Conservation (phyloP, 2,113 vertebrate genomes). For the Sigmodon hispidus region DNA sequence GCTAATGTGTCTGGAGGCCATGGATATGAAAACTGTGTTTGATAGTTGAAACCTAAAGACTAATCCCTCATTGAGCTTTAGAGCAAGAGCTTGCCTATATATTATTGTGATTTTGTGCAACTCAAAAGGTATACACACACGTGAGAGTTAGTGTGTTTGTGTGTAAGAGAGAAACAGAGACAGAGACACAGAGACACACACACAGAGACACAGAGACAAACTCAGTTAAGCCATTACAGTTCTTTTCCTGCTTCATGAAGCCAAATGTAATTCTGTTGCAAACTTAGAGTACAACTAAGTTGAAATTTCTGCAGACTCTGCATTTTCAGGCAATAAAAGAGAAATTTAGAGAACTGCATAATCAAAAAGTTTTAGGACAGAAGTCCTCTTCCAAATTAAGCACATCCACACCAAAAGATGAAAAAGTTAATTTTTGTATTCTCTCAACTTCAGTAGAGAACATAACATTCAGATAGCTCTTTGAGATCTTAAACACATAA, state of each 20-base stretch:
- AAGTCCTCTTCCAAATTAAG: conserved; percentile 19
- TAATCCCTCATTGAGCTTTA: background rate
- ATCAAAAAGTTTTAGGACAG: background rate
- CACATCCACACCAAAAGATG: background rate
- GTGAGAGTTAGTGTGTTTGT: no score
- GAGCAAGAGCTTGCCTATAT: background rate
- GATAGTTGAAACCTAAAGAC: accelerated
- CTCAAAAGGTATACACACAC: background rate
- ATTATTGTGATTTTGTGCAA: background rate
- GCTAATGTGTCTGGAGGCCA: background rate
- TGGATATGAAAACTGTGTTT: background rate
- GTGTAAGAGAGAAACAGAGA: background rate
- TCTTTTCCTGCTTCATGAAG: conserved; percentile 9
- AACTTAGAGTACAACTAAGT: background rate
- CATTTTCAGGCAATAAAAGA: background rate
- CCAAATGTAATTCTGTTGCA: conserved; percentile 24
- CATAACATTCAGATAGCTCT: background rate
- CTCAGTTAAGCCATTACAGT: background rate
- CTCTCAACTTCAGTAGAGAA: conserved; percentile 2
- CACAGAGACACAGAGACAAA: background rate
- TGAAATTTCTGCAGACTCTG: background rate
- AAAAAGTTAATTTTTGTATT: conserved; percentile 3
- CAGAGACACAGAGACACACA: background rate
- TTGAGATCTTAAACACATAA: conserved; percentile 57
- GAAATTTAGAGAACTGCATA: conserved; percentile 45